Conservation (phyloP, 2,113 vertebrate genomes). For the Heterocephalus glaber region DNA sequence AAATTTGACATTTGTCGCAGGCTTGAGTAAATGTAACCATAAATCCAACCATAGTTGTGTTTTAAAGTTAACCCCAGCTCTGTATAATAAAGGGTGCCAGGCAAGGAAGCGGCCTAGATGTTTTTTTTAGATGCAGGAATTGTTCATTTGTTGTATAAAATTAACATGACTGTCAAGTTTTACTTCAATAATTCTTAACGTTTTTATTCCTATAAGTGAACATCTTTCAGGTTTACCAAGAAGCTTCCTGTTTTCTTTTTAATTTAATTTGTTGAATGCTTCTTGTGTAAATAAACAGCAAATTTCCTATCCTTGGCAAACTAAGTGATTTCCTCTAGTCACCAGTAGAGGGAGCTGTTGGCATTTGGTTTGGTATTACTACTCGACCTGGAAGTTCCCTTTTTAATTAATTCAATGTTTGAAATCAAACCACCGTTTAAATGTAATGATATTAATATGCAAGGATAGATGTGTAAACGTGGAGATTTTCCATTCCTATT, state of each 20-base stretch:
- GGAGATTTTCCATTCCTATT: conserved; percentile 83
- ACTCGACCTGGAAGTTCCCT: conserved; percentile 27
- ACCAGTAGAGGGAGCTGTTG: conserved; percentile 87
- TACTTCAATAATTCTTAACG: neutral
- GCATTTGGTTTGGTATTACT: conserved; percentile 76
- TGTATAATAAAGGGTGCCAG: neutral
- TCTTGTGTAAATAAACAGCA: conserved; percentile 42
- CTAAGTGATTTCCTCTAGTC: accelerated
- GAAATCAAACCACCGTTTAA: conserved; percentile 82
- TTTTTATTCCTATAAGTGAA: neutral
- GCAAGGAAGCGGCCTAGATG: neutral
- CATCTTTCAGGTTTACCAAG: conserved; percentile 26
- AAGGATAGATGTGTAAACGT: conserved; percentile 76
- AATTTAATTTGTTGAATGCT: conserved; percentile 13
- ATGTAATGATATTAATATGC: conserved; percentile 81
- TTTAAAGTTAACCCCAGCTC: conserved; percentile 6
- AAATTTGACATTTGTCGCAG: neutral
- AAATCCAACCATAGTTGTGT: neutral
- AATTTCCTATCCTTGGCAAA: neutral
- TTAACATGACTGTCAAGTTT: neutral
- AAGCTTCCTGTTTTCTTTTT: neutral
- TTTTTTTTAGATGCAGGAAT: neutral
- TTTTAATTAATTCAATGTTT: conserved; percentile 78
- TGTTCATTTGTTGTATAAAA: neutral
- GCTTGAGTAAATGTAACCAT: neutral